Evolutionary conservation across 2,797 vertebrate genomes (phyloP).

Genomic region (Anas capensis): DNA sequence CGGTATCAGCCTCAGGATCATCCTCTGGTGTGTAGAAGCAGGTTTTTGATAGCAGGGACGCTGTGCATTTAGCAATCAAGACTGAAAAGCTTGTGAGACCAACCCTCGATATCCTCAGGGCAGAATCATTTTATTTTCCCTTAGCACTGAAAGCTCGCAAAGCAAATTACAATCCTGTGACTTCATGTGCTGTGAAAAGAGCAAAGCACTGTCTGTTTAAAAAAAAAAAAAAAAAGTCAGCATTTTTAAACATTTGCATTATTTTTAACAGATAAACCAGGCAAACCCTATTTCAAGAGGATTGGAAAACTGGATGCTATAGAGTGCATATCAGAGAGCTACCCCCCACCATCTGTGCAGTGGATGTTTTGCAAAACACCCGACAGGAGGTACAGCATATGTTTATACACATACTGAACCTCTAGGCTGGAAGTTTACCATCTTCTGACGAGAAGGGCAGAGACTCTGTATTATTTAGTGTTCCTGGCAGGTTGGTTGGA

Average conservation of each 20-base stretch:
- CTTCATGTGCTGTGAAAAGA: background rate
- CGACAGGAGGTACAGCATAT: conserved; percentile 69
- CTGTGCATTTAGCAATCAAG: background rate
- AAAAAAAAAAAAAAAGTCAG: background rate
- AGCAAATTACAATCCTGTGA: background rate
- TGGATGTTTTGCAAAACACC: conserved; percentile 80
- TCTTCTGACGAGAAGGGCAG: background rate
- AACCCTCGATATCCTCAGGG: background rate
- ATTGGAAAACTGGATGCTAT: conserved; percentile 49
- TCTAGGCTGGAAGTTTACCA: background rate
- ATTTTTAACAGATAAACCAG: conserved; percentile 69
- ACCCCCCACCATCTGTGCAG: conserved; percentile 78
- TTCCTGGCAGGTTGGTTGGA: background rate
- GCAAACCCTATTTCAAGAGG: conserved; percentile 79
- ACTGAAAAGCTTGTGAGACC: background rate
- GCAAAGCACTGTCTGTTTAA: background rate
- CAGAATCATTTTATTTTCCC: background rate
- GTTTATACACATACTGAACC: background rate
- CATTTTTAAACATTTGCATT: background rate
- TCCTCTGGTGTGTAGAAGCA: background rate
- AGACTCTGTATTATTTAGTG: background rate
- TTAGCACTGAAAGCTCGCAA: background rate
- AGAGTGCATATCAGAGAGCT: conserved; percentile 82
- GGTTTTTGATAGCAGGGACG: background rate
- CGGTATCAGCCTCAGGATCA: background rate